These are phyloP conservation scores for Chaunax sp. DNA, from an alignment of 2,797 vertebrate species.

Conservation along the genomic window DNA sequence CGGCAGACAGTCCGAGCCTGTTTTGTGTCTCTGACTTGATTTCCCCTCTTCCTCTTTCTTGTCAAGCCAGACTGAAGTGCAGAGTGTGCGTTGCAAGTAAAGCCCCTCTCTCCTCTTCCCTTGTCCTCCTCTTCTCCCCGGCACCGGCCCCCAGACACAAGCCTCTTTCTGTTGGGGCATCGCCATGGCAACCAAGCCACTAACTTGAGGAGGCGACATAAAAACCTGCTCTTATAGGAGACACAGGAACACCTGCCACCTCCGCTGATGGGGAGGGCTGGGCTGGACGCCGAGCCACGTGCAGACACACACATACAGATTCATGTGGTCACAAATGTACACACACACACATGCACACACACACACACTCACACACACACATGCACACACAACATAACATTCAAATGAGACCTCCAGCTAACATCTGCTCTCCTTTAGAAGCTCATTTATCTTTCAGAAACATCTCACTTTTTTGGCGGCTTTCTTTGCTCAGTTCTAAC, in stretches of 20 bases:
- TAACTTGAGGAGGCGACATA: constrained; percentile 87
- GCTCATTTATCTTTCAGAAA: constrained; percentile 59
- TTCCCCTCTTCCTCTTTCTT: constrained; percentile 62
- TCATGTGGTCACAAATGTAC: constrained; percentile 42
- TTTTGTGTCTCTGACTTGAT: constrained; percentile 71
- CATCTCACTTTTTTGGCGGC: constrained; percentile 36
- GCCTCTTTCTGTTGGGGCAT: constrained; percentile 87
- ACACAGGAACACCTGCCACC: constrained; percentile 87
- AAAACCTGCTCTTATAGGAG: constrained; percentile 86
- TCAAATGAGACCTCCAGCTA: constrained; percentile 68
- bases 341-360: constrained; percentile 11
- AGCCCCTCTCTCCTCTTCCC: constrained; percentile 70
- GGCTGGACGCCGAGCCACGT: constrained; percentile 67
- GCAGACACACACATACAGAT: constrained; percentile 71
- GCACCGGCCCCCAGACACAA: constrained; percentile 86
- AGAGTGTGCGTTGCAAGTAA: constrained; percentile 63
- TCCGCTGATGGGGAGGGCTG: constrained; percentile 75
- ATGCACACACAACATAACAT: constrained; percentile 52
- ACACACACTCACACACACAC: constrained; percentile 16
- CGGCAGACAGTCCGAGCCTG: constrained; percentile 70
- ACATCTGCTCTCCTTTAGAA: constrained; percentile 72
- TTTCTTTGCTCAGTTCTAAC: constrained; percentile 16
- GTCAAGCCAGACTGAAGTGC: constrained; percentile 65
- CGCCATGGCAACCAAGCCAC: constrained; percentile 86
- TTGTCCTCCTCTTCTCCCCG: constrained; percentile 76